Percentiles rank a stretch among this genome's conserved stretches.
These are phyloP conservation scores for Mystacides longicornis DNA, from an alignment of 2,888 invertebrate species.

Conservation along the genomic window DNA sequence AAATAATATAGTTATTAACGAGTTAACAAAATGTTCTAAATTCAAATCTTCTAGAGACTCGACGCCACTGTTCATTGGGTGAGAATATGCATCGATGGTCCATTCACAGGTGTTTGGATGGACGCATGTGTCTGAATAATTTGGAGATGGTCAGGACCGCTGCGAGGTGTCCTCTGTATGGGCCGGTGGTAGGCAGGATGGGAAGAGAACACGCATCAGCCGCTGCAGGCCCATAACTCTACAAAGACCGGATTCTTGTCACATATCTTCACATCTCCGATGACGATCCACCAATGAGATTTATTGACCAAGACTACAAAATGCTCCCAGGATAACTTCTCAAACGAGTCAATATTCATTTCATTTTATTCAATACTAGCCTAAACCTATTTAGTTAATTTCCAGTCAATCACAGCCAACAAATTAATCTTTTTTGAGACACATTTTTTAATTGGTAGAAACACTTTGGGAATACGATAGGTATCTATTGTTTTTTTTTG, in stretches of 20 bases:
- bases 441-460: too few relatives aligned
- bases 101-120: constrained; percentile 22
- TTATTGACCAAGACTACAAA: constrained; percentile 26
- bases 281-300: constrained; percentile 25
- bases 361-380: too few relatives aligned
- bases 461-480: too few relatives aligned
- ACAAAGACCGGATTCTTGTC: constrained; percentile 22
- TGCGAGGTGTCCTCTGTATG: background rate
- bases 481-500: too few relatives aligned
- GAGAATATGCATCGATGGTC: constrained; percentile 10
- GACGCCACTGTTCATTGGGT: constrained; percentile 18
- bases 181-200: background rate
- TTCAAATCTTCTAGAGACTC: background rate
- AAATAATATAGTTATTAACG: too few relatives aligned
- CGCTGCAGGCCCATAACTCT: constrained; percentile 22
- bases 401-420: too few relatives aligned
- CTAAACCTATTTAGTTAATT: too few relatives aligned
- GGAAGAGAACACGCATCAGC: background rate
- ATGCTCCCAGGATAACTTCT: too few relatives aligned
- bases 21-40: too few relatives aligned
- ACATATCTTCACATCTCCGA: constrained; percentile 25
- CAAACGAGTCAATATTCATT: too few relatives aligned
- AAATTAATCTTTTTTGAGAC: too few relatives aligned
- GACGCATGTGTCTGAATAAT: constrained; percentile 20
- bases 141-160: constrained; percentile 17